Base-by-base conservation (phyloP, 2,797 vertebrate genomes). In the Epinephelus awoara region DNA sequence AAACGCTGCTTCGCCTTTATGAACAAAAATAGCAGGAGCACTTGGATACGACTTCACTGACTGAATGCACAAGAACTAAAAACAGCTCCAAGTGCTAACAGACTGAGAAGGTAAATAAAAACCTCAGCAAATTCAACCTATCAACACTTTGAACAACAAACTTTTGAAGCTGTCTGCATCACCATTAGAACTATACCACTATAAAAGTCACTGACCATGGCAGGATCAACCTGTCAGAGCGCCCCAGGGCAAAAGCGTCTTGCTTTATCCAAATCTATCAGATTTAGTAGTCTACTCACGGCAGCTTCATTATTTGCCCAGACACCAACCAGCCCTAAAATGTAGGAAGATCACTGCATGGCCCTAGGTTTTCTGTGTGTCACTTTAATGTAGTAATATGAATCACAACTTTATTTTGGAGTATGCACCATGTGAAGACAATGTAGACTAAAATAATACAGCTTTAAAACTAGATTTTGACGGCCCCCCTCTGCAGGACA, bases 11-110 rank as follows among this genome's bases (percentile, higher is more conserved):
- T 67, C 47, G 63, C 40, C 27, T 14, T 6, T 34, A 51, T 34
- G 38, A 1, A 40, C 1, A 1, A n/a, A 64, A 77, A 67, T 70
- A 80, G 65, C 69, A 27, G 68, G 38, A 47, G 50, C 52, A 23
- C 10, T 67, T 27, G 8, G 27, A 62, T 47, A 44, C 15, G 6
- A 19, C 27, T 50, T 74, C 46, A 8, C 46, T 3, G 14, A 19
- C 49, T 62, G 29, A 70, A 27, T 10, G 17, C 15, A 56, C 52
- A 51, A 21, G 8, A 38, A 6, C 38, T 54, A 54, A 40, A 58
- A 64, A 15, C 38, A 72, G 3, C 38, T 51, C 13, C 1, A 12
- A 55, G 56, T 67, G 27, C 52, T 51, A 50, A 58, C 44, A 67
- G 29, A 62, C 52, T 59, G 47, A 50, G 14, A 58, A 71, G 1